A percentile compares a stretch with the other conserved stretches of the same genome.
Conservation (phyloP, 2,888 invertebrate species). For the Marasmarcha lunaedactyla region DNA sequence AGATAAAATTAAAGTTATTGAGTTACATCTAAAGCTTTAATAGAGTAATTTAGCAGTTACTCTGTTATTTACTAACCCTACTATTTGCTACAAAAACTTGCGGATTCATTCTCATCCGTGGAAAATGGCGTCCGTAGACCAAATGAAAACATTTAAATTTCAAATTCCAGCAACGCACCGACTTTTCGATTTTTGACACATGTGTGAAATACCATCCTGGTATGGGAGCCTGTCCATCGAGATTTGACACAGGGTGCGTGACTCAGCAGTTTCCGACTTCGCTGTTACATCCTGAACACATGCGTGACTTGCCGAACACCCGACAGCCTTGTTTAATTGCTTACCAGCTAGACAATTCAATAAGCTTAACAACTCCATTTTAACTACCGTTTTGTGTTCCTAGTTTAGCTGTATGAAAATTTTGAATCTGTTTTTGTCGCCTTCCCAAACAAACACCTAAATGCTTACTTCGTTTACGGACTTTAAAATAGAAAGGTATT, state of each 20-base stretch:
- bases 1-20: no score
- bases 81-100: no score
- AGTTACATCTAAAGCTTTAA: no score
- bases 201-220: slow-evolving; percentile 45
- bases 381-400: neutral
- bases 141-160: no score
- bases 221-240: slow-evolving; percentile 39
- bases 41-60: no score
- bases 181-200: slow-evolving; percentile 21
- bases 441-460: neutral
- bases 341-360: slow-evolving; percentile 46
- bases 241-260: slow-evolving; percentile 61
- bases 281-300: slow-evolving; percentile 34
- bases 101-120: no score
- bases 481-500: no score
- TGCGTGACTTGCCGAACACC: slow-evolving; percentile 51
- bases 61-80: no score
- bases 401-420: no score
- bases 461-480: no score
- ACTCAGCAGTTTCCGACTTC: slow-evolving; percentile 41
- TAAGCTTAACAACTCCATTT: slow-evolving; percentile 10
- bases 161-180: no score
- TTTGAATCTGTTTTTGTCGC: neutral
- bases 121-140: no score
- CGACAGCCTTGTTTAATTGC: slow-evolving; percentile 57